Conservation (phyloP, 2,888 invertebrate species). For the Campoplex nolae region DNA sequence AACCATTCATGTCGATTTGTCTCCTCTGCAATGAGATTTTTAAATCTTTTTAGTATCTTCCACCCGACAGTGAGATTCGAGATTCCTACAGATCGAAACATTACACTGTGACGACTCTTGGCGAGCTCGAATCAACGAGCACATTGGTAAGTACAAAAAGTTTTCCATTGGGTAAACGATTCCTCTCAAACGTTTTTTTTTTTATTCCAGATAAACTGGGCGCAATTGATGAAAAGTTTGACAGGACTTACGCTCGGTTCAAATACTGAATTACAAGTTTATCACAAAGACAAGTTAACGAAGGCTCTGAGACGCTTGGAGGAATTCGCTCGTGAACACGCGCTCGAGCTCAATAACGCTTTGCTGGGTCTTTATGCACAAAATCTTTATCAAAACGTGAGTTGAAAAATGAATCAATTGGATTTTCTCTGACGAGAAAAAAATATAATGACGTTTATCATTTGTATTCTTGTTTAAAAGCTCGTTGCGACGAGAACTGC, state of each 20-base stretch:
- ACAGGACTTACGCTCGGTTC: constrained; percentile 54
- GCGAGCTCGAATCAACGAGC: constrained; percentile 59
- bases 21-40: not conserved
- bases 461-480: constrained; percentile 57
- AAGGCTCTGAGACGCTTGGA: constrained; percentile 67
- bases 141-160: constrained; percentile 58
- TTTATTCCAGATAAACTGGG: constrained; percentile 74
- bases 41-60: constrained; percentile 69
- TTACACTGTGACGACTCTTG: constrained; percentile 68
- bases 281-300: constrained; percentile 70
- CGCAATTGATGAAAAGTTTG: constrained; percentile 67
- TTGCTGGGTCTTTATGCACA: constrained; percentile 75
- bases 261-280: constrained; percentile 71
- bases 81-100: constrained; percentile 72
- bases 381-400: constrained; percentile 75
- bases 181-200: not conserved
- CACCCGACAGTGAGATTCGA: constrained; percentile 70
- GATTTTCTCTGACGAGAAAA: not conserved
- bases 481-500: constrained; percentile 70
- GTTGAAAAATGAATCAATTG: not conserved
- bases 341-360: constrained; percentile 72
- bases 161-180: not conserved
- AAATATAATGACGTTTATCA: not conserved
- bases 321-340: constrained; percentile 17
- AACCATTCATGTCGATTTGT: not conserved